Evolutionary conservation across 2,113 vertebrate species (phyloP), one percentile per base, ranked within the genome.

Genomic region (Lamprotornis superbus): DNA sequence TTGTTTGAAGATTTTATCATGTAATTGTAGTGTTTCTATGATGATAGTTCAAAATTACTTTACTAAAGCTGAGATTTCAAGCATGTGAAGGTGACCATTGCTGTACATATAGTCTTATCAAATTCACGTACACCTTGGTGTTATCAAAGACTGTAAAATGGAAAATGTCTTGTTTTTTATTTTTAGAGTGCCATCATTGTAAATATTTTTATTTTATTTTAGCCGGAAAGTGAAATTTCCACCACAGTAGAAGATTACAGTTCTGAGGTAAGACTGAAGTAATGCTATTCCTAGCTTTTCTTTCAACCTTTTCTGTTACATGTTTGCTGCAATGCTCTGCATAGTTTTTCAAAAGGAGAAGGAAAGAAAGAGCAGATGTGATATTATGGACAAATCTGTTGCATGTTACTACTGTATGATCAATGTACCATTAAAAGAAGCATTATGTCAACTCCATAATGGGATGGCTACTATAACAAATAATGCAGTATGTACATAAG

Each of bases 161-260:
- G 44, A 82, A 92, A 87, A 70, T 88, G 27, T 75, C 42, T 95
- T 92, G 39, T 87, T 65, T 68, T 65, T 8, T 83, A 40, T 57
- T 83, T 68, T 75, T 68, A 55, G 40, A 82, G 28, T 94, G 37
- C 17, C 15, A 52, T 83, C 21, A 63, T 95, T 94, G 6, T 96
- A 96, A 97, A 83, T 93, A 74, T 95, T 94, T 96, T 39, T 97
- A 86, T 84, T 85, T 73, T 93, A 50, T 98, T 98, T 97, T 98
- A 99, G 99, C 98, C 97, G 0, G 99, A 99, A 97, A 99, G 98
- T 97, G 99, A 99, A 97, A 97, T 99, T 96, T 99, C 99, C 47
- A 99, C 98, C 40, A 99, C 99, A 31, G 98, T 98, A 50, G 99
- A 99, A 97, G 99, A 99, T 97, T 99, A 98, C 95, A 99, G 99